phyloP scores from a whole-genome alignment of 2,797 vertebrate genomes.

The Salmo trutta region DNA sequence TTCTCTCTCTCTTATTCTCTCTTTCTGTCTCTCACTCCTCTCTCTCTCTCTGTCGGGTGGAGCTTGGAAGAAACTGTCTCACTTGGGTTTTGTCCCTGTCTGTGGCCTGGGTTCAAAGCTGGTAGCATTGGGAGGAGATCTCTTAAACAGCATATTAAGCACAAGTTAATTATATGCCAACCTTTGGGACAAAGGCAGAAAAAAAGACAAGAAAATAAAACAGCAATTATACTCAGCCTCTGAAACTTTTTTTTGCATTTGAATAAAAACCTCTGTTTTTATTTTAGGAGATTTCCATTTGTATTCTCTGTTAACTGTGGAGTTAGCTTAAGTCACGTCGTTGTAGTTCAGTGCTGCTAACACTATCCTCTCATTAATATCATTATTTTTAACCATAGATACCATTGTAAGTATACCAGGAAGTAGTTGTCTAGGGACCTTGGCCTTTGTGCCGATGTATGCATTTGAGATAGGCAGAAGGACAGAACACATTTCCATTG shows the following conservation, averaged over 20 bases:
- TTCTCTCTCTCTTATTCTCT: too few species aligned
- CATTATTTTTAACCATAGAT: constrained; percentile 9
- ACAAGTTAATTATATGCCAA: constrained; percentile 86
- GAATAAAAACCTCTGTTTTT: constrained; percentile 77
- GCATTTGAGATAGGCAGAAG: too few species aligned
- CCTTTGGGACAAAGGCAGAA: constrained; percentile 76
- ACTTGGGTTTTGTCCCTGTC: constrained; percentile 75
- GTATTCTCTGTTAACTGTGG: constrained; percentile 36
- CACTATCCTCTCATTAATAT: constrained; percentile 43
- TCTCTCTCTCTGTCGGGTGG: constrained; percentile 2
- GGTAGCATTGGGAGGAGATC: constrained; percentile 75
- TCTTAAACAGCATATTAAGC: constrained; percentile 85
- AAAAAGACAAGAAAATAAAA: constrained; percentile 77
- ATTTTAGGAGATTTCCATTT: constrained; percentile 78
- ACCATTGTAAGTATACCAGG: too few species aligned
- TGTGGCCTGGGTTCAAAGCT: constrained; percentile 81
- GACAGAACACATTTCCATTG: too few species aligned
- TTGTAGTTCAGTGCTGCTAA: constrained; percentile 21
- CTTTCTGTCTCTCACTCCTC: not conserved
- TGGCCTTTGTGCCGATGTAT: too few species aligned
- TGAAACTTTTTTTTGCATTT: constrained; percentile 78
- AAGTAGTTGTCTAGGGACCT: too few species aligned
- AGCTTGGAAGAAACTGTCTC: constrained; percentile 58
- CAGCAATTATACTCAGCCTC: constrained; percentile 79
- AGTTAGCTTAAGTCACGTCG: constrained; percentile 29